Percentiles rank a stretch among this genome's conserved stretches.
Conservation (phyloP, 2,797 vertebrate genomes). For the Cryptoblepharus egeriae region DNA sequence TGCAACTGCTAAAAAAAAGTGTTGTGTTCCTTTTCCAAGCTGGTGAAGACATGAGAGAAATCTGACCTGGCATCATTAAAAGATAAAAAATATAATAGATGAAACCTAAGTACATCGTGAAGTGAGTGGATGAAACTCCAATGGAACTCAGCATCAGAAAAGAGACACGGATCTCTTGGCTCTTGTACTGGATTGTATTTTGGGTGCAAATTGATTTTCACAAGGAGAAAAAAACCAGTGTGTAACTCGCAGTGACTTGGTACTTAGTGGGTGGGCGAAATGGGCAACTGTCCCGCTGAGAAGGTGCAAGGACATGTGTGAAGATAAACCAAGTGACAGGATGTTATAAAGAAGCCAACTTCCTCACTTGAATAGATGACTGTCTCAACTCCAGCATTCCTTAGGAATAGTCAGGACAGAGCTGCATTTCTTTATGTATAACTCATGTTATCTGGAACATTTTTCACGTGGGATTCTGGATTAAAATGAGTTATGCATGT, state of each 20-base stretch:
- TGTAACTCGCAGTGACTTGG: neutral
- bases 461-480: neutral
- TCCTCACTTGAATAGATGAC: neutral
- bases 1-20: neutral
- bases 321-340: slow-evolving; percentile 11
- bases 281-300: neutral
- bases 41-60: slow-evolving; percentile 28
- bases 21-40: neutral
- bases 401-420: neutral
- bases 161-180: neutral
- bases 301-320: slow-evolving; percentile 3
- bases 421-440: accelerated
- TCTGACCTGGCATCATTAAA: neutral
- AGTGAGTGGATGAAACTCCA: neutral
- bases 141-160: neutral
- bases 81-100: neutral
- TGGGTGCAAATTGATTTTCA: neutral
- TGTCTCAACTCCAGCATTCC: neutral
- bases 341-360: neutral
- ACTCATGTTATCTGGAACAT: neutral
- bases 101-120: neutral
- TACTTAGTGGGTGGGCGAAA: slow-evolving; percentile 11
- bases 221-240: neutral
- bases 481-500: neutral
- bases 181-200: neutral